Evolutionary conservation across 2,888 invertebrate species (phyloP).

Genomic region (Phortica magna): DNA sequence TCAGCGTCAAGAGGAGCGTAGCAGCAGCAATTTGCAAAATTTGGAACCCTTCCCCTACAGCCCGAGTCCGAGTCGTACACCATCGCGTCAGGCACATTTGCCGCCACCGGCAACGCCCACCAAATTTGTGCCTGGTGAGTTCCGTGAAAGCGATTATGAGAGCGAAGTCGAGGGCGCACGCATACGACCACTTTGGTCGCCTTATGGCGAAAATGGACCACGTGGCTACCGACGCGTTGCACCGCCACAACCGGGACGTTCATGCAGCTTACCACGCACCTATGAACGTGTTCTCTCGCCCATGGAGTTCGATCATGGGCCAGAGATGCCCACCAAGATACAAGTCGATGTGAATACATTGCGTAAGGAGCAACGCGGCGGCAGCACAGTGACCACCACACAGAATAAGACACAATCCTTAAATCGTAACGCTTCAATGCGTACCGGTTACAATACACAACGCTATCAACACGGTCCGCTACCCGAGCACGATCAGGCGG

Average conservation of each 20-base stretch:
- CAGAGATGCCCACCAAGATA: conserved; percentile 78
- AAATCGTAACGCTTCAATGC: conserved; percentile 71
- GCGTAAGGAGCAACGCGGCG: conserved; percentile 65
- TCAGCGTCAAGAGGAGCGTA: conserved; percentile 75
- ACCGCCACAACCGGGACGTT: conserved; percentile 79
- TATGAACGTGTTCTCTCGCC: conserved; percentile 81
- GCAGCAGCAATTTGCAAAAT: conserved; percentile 39
- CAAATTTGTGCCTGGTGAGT: conserved; percentile 83
- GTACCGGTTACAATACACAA: conserved; percentile 49
- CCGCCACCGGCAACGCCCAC: conserved; percentile 81
- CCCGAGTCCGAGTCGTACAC: conserved; percentile 76
- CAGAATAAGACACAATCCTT: conserved; percentile 71
- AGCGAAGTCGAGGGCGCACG: conserved; percentile 82
- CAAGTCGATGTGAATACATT: conserved; percentile 67
- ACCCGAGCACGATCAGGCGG: conserved; percentile 58
- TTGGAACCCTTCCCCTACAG: conserved; percentile 79
- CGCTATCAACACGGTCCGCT: conserved; percentile 41
- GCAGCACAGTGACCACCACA: conserved; percentile 62
- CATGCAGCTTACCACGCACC: conserved; percentile 80
- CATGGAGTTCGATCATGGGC: conserved; percentile 82
- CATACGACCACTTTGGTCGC: conserved; percentile 83
- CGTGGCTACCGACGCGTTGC: conserved; percentile 82
- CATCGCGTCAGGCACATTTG: conserved; percentile 74
- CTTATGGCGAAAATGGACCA: conserved; percentile 81
- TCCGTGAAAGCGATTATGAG: conserved; percentile 85